phyloP scores from a whole-genome alignment of 2,113 vertebrate species.

The Labrus mixtus region DNA sequence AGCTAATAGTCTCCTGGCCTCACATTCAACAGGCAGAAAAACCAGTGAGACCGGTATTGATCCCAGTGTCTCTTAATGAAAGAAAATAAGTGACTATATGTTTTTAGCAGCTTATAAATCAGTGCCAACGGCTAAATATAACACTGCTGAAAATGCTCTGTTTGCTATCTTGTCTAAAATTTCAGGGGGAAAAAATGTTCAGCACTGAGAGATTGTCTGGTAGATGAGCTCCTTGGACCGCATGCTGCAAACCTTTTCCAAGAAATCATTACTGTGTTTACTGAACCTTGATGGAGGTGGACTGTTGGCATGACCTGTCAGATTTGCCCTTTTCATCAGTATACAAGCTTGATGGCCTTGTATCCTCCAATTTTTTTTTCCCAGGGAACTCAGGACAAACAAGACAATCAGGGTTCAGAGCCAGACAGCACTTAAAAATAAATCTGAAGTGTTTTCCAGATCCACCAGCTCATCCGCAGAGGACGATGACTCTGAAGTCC shows the following conservation, averaged over 20 bases:
- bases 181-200: too few species aligned
- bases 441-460: conserved; percentile 5
- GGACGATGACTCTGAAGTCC: conserved; percentile 6
- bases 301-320: conserved; percentile 15
- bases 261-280: conserved; percentile 35
- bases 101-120: too few species aligned
- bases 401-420: background rate
- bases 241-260: background rate
- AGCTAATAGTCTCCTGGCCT: background rate
- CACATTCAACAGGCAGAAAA: too few species aligned
- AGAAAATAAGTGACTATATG: too few species aligned
- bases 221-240: background rate
- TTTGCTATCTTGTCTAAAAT: too few species aligned
- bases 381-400: background rate
- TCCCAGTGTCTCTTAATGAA: too few species aligned
- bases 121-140: too few species aligned
- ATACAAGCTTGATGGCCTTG: background rate
- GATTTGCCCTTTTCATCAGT: conserved; percentile 5
- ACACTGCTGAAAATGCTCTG: too few species aligned
- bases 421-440: background rate
- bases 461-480: background rate
- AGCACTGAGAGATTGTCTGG: background rate
- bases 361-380: background rate
- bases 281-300: conserved; percentile 24
- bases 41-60: background rate